These are phyloP conservation scores for Blastobasis adustella DNA, from an alignment of 2,888 invertebrate genomes.

Conservation along the genomic window DNA sequence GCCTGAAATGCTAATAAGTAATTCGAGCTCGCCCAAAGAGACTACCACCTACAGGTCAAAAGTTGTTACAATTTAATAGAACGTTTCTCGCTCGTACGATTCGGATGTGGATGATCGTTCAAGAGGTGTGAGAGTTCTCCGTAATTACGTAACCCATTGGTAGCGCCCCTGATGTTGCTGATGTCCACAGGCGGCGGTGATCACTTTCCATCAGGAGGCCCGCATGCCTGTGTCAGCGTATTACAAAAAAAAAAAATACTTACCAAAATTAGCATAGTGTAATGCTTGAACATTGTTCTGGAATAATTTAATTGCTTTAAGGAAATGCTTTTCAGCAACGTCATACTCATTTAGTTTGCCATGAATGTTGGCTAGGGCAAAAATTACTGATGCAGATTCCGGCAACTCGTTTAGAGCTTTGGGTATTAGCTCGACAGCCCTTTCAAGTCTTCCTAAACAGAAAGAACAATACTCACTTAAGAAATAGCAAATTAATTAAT, in stretches of 20 bases:
- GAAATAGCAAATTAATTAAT: background rate
- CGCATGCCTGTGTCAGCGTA: no score
- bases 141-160: no score
- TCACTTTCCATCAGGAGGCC: background rate
- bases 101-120: background rate
- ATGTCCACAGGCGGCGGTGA: background rate
- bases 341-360: constrained; percentile 87
- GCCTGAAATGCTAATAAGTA: no score
- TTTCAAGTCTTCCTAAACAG: constrained; percentile 73
- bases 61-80: no score
- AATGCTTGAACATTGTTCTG: constrained; percentile 79
- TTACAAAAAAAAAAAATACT: constrained; percentile 15
- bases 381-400: constrained; percentile 84
- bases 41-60: no score
- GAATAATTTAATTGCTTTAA: constrained; percentile 80
- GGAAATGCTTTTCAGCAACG: constrained; percentile 88
- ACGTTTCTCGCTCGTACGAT: background rate
- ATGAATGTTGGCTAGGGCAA: constrained; percentile 90
- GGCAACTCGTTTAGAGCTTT: constrained; percentile 83
- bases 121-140: background rate
- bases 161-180: background rate
- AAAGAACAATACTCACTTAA: background rate
- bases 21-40: no score
- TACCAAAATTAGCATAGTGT: constrained; percentile 93
- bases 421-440: constrained; percentile 81